phyloP scores from a whole-genome alignment of 2,888 invertebrate species.

The Rhorus exstirpatorius region DNA sequence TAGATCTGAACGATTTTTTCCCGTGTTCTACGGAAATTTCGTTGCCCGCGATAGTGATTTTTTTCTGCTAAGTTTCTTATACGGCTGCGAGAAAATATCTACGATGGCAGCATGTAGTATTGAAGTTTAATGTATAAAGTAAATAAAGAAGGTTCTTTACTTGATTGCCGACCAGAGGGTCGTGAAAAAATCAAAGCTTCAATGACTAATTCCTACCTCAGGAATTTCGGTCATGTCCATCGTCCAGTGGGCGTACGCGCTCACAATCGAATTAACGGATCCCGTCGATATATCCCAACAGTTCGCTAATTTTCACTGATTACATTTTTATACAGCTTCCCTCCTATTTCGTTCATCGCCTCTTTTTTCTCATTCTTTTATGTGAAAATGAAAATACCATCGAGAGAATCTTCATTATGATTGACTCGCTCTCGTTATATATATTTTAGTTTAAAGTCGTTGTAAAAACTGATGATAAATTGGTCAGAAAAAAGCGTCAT shows the following conservation, averaged over 20 bases:
- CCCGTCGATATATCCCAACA: conserved; percentile 22
- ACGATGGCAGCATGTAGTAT: too few relatives aligned
- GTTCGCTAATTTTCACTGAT: conserved; percentile 48
- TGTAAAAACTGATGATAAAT: too few relatives aligned
- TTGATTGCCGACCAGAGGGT: conserved; percentile 69
- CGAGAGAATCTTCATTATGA: conserved; percentile 11
- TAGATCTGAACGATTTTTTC: too few relatives aligned
- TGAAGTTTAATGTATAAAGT: conserved; percentile 56
- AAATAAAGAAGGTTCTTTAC: conserved; percentile 55
- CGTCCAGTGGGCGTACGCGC: conserved; percentile 15
- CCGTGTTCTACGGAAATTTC: too few relatives aligned
- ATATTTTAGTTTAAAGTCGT: neutral
- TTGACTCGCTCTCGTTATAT: neutral
- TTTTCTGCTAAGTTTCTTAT: too few relatives aligned
- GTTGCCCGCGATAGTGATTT: too few relatives aligned
- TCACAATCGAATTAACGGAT: conserved; percentile 53
- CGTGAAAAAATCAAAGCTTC: conserved; percentile 47
- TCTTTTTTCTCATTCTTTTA: neutral
- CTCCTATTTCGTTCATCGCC: neutral
- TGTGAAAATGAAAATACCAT: conserved; percentile 10
- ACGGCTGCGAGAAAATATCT: too few relatives aligned
- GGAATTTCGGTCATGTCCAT: conserved; percentile 66
- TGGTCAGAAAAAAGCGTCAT: too few relatives aligned
- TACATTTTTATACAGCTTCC: conserved; percentile 38
- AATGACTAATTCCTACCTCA: conserved; percentile 7